Evolutionary conservation across 2,113 vertebrate genomes (phyloP).

Genomic region (Cichladusa arquata): DNA sequence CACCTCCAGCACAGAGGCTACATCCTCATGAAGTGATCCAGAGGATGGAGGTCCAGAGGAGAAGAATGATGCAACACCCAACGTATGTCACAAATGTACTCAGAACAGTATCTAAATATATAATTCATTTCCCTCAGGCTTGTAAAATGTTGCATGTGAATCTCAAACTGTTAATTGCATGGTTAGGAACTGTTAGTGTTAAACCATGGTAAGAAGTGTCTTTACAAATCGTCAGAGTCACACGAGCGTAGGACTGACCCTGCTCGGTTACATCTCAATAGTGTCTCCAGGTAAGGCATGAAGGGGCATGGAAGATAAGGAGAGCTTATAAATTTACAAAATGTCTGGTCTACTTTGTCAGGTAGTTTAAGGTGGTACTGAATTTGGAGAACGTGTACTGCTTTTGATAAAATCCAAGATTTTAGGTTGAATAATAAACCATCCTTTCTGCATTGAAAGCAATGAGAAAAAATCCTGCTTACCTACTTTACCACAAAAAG

Average conservation of each 20-base stretch:
- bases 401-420: neutral
- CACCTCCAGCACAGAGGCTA: conserved; percentile 87
- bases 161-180: conserved; percentile 25
- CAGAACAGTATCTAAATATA: conserved; percentile 52
- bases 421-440: neutral
- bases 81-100: conserved; percentile 82
- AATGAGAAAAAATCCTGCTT: neutral
- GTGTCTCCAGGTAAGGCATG: neutral
- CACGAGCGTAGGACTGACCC: neutral
- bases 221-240: rapidly evolving
- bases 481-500: too few relatives aligned
- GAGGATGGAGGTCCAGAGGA: conserved; percentile 94
- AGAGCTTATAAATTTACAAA: neutral
- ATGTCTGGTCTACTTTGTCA: neutral
- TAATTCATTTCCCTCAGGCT: conserved; percentile 49
- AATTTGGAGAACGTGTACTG: neutral
- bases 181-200: conserved; percentile 8
- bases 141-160: conserved; percentile 39
- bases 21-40: conserved; percentile 97
- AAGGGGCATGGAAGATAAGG: neutral
- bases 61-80: conserved; percentile 97
- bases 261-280: neutral
- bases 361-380: neutral
- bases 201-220: neutral
- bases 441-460: neutral